Conservation (phyloP, 2,888 invertebrate genomes). For the Drosophila pegasa region DNA sequence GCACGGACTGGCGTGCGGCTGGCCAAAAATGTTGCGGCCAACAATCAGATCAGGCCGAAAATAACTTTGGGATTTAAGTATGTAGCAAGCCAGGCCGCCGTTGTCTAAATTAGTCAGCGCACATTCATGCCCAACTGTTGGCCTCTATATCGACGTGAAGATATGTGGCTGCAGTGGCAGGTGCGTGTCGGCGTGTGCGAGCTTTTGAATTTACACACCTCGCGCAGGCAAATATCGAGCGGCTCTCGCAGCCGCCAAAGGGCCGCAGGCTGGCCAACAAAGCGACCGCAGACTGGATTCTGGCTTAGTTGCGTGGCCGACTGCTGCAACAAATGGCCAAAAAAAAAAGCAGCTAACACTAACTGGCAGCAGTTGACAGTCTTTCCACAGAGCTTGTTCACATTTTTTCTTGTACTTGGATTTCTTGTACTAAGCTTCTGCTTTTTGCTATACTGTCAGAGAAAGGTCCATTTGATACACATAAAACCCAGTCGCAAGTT, state of each 20-base stretch:
- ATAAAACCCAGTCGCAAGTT: slow-evolving; percentile 47
- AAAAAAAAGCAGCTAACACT: slow-evolving; percentile 14
- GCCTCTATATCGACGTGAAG: slow-evolving; percentile 20
- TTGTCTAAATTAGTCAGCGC: slow-evolving; percentile 24
- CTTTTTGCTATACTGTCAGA: slow-evolving; percentile 31
- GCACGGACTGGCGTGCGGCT: slow-evolving; percentile 26
- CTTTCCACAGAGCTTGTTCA: slow-evolving; percentile 7
- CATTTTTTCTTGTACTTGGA: slow-evolving; percentile 36
- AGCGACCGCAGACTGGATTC: slow-evolving; percentile 49
- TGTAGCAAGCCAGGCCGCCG: slow-evolving; percentile 12
- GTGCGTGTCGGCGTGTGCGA: neutral
- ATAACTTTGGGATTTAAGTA: slow-evolving; percentile 40
- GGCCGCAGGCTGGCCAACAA: slow-evolving; percentile 49
- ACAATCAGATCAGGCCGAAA: slow-evolving; percentile 19
- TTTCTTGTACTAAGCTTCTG: slow-evolving; percentile 29
- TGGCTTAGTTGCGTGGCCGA: slow-evolving; percentile 12
- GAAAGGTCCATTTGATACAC: slow-evolving; percentile 40
- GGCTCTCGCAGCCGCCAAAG: slow-evolving; percentile 16
- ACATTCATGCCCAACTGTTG: slow-evolving; percentile 33
- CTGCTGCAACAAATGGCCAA: slow-evolving; percentile 52
- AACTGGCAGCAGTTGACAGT: neutral
- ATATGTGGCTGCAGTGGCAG: slow-evolving; percentile 13
- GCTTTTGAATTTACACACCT: slow-evolving; percentile 61
- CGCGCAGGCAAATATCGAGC: slow-evolving; percentile 55
- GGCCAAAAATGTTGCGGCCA: slow-evolving; percentile 40